Conservation (phyloP, 2,888 invertebrate genomes). For the Acleris holmiana region DNA sequence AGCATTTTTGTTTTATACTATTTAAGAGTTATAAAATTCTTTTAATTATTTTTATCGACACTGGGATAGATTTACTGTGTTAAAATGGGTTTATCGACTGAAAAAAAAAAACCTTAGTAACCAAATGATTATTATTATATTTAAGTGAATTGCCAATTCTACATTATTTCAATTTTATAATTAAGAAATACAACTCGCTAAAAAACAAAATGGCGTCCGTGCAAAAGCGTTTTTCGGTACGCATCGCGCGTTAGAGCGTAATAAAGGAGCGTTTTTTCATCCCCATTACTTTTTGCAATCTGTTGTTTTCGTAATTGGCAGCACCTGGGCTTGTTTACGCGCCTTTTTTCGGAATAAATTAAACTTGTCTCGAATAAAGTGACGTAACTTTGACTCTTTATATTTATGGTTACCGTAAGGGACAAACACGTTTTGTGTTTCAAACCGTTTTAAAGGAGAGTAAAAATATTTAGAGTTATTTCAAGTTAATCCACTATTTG, state of each 20-base stretch:
- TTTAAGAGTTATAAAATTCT: too few species aligned
- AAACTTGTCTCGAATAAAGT: conserved; percentile 11
- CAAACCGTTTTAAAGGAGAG: too few species aligned
- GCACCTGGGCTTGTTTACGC: conserved; percentile 28
- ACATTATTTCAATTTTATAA: not conserved
- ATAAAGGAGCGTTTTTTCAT: conserved; percentile 27
- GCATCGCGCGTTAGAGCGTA: conserved; percentile 11
- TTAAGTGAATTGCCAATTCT: too few species aligned
- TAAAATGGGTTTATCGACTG: too few species aligned
- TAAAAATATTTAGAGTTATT: too few species aligned
- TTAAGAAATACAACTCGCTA: not conserved
- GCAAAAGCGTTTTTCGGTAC: conserved; percentile 10
- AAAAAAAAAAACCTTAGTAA: too few species aligned
- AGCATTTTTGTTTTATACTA: too few species aligned
- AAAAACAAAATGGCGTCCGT: conserved; percentile 18
- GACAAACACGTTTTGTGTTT: too few species aligned
- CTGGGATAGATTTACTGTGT: too few species aligned
- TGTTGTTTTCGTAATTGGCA: conserved; percentile 33
- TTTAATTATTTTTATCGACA: too few species aligned
- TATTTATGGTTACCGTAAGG: not conserved
- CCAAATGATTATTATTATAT: too few species aligned
- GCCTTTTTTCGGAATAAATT: conserved; percentile 21
- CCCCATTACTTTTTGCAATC: conserved; percentile 31
- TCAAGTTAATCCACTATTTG: too few species aligned
- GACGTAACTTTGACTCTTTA: not conserved